Evolutionary conservation across 2,113 vertebrate genomes (phyloP), one percentile per base, ranked within the genome.

Genomic region (Odontophorus gujanensis): DNA sequence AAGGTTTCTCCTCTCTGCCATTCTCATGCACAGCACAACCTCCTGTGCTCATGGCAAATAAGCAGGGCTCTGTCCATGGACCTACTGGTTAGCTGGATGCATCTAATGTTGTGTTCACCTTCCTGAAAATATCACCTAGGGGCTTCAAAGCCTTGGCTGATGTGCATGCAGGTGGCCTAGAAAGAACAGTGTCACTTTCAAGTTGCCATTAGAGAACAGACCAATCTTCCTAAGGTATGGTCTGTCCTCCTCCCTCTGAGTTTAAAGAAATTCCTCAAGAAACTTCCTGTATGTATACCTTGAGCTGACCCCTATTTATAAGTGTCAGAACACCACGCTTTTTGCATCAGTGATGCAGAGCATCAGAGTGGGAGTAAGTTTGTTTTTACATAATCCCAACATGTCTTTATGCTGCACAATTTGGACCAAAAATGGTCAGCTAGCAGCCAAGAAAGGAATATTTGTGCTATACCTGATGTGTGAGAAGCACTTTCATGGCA

Each of bases 401-500:
- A 80, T 45, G 13, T 51, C 40, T 77, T 73, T 38, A 40, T 10
- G 11, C 14, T 38, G 36, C 30, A 67, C 24, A 59, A 34, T 65
- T 7, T 40, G 30, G 61, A 59, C 47, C 50, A 79, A 47, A 81
- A 81, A 68, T 34, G 71, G 67, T 77, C 75, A 89, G 77, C 19
- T 58, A 73, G 53, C 30, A 55, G 50, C 45, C 74, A 85, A 42
- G 38, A 59, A 92, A 87, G 72, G 67, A 82, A 74, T 38, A 85
- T 30, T 74, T 13, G 36, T 50, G 59, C 11, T 59, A 2, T 6
- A 55, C 38, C 47, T 91, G 25, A 81, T 74, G 43, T 40, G 55
- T 66, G 11, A 85, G 71, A 66, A 91, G 76, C 74, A 71, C 76
- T 87, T 92, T 87, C 89, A 42, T 47, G 75, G 45, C 21, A 85